Conservation (phyloP, 2,797 vertebrate genomes). For the Oryzias sinensis region DNA sequence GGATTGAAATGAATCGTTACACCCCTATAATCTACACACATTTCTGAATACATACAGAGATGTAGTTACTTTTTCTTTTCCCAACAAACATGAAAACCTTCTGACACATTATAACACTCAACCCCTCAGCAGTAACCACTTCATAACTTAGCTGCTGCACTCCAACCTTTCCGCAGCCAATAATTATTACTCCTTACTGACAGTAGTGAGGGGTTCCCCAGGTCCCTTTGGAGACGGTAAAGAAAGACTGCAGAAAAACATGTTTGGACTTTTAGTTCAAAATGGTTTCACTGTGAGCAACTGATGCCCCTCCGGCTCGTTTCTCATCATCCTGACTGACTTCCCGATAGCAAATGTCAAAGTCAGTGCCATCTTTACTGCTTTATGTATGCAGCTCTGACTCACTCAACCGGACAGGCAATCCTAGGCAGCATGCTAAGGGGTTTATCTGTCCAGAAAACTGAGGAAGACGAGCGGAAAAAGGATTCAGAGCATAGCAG, state of each 20-base stretch:
- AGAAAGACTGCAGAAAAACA: slow-evolving; percentile 11
- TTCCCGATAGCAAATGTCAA: slow-evolving; percentile 58
- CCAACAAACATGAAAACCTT: slow-evolving; percentile 21
- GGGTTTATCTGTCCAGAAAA: slow-evolving; percentile 23
- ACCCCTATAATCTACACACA: no score
- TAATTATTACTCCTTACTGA: slow-evolving; percentile 55
- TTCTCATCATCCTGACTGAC: slow-evolving; percentile 60
- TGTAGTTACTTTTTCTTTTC: slow-evolving; percentile 23
- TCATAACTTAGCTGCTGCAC: slow-evolving; percentile 64
- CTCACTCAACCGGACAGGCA: slow-evolving; percentile 33
- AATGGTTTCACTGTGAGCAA: slow-evolving; percentile 47
- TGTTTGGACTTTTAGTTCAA: slow-evolving; percentile 29
- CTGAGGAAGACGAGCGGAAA: slow-evolving; percentile 3
- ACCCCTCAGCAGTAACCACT: slow-evolving; percentile 49
- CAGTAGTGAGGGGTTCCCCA: slow-evolving; percentile 49
- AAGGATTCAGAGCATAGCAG: slow-evolving; percentile 13
- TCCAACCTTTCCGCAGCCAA: slow-evolving; percentile 66
- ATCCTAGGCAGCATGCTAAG: slow-evolving; percentile 39
- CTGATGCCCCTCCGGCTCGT: slow-evolving; percentile 42
- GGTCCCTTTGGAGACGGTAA: slow-evolving; percentile 44
- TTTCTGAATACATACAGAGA: slow-evolving; percentile 1
- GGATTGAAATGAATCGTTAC: no score
- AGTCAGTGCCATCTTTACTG: slow-evolving; percentile 54
- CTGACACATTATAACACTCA: slow-evolving; percentile 44
- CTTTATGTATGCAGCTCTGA: slow-evolving; percentile 44